Conservation (phyloP, 2,797 vertebrate genomes). For the Meda fulgida region DNA sequence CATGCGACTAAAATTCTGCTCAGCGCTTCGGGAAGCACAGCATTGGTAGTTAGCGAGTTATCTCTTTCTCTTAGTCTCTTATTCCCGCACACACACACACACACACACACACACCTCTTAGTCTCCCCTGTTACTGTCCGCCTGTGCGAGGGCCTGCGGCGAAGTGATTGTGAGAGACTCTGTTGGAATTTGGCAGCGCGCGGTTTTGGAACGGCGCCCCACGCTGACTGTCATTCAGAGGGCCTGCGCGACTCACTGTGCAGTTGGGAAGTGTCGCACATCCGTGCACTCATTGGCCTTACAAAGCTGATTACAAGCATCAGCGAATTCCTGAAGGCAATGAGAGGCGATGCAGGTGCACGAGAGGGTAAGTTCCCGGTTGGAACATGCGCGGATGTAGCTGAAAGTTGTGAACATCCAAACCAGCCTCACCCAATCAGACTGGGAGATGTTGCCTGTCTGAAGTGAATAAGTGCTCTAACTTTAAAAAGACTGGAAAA, state of each 20-base stretch:
- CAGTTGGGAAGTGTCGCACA: constrained; percentile 98
- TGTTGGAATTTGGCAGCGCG: constrained; percentile 97
- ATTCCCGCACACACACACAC: not conserved
- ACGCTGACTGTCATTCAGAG: constrained; percentile 95
- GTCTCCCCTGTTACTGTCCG: constrained; percentile 59
- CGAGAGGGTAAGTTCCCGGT: constrained; percentile 61
- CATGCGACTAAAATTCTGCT: not conserved
- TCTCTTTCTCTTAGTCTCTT: constrained; percentile 35
- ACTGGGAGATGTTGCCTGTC: not conserved
- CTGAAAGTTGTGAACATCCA: constrained; percentile 14
- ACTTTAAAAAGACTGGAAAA: not conserved
- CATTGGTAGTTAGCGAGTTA: constrained; percentile 31
- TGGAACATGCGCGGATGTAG: constrained; percentile 71
- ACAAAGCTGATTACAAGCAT: constrained; percentile 99
- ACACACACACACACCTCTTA: not conserved
- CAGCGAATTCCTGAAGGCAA: constrained; percentile 98
- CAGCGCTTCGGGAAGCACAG: not conserved
- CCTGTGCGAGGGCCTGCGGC: constrained; percentile 85
- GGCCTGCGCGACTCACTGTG: constrained; percentile 84
- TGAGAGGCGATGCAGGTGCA: constrained; percentile 96
- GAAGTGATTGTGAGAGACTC: constrained; percentile 94
- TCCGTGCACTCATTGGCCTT: constrained; percentile 96
- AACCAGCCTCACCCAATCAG: not conserved
- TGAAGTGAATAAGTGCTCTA: not conserved
- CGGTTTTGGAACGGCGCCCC: constrained; percentile 91